These are phyloP conservation scores for Cichladusa arquata DNA, from an alignment of 2,113 vertebrate genomes.

Conservation along the genomic window DNA sequence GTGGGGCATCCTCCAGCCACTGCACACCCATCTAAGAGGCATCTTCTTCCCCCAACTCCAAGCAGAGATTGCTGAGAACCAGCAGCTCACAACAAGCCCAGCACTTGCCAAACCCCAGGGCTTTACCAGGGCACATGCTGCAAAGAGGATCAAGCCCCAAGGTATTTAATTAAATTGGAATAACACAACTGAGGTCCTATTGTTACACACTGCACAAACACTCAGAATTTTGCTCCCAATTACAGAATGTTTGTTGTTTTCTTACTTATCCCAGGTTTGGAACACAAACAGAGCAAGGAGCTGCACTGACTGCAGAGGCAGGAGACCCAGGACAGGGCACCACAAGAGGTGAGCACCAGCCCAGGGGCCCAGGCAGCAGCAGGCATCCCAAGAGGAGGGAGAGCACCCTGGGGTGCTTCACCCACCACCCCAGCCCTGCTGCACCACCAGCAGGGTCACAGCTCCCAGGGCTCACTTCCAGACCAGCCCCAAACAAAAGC, in stretches of 20 bases:
- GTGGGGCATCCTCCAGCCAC: background rate
- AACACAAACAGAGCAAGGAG: background rate
- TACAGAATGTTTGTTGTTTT: background rate
- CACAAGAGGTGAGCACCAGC: fast-evolving
- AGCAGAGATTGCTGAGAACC: background rate
- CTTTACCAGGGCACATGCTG: background rate
- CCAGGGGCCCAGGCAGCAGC: background rate
- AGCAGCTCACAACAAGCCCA: background rate
- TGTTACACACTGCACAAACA: background rate
- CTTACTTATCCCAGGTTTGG: background rate
- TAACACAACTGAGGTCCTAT: background rate
- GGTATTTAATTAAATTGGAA: constrained; percentile 1
- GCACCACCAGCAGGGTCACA: fast-evolving
- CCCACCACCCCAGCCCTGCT: background rate
- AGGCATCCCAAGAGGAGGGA: background rate
- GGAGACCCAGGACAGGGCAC: fast-evolving
- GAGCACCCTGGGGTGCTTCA: fast-evolving
- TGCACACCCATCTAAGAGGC: fast-evolving
- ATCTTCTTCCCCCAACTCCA: background rate
- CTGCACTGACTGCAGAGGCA: background rate
- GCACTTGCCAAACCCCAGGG: background rate
- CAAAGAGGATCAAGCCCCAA: constrained; percentile 12
- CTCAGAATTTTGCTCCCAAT: background rate
- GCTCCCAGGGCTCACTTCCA: background rate
- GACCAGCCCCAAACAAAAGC: background rate